These are phyloP conservation scores for Bradynema listronoti DNA, from an alignment of 1,140 invertebrate genomes.

Conservation along the genomic window DNA sequence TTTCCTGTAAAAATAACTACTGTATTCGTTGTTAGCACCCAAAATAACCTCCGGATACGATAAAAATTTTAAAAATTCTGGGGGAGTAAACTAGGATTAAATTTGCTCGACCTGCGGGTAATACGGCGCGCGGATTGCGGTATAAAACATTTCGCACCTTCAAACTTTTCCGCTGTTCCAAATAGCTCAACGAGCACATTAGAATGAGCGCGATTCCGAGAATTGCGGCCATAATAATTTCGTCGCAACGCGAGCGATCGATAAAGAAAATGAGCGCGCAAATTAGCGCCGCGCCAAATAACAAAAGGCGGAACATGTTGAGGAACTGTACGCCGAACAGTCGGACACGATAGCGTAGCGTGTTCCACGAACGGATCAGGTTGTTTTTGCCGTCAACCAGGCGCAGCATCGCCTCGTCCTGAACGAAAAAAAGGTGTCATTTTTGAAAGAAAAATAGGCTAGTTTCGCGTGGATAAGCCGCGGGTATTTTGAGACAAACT, in stretches of 20 bases:
- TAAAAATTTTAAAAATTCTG: too few species aligned
- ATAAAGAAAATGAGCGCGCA: slow-evolving; percentile 37
- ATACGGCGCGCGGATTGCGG: neutral
- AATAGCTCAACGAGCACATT: slow-evolving; percentile 26
- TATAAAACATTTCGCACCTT: slow-evolving; percentile 1
- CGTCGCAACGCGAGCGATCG: slow-evolving; percentile 19
- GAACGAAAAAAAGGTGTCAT: neutral
- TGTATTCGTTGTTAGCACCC: too few species aligned
- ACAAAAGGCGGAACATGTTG: slow-evolving; percentile 36
- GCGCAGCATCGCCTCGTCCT: slow-evolving; percentile 22
- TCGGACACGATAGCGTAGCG: slow-evolving; percentile 6
- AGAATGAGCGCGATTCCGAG: slow-evolving; percentile 27
- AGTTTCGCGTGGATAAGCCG: too few species aligned
- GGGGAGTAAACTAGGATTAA: too few species aligned
- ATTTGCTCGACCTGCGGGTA: neutral
- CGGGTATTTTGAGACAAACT: too few species aligned
- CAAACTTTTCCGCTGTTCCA: slow-evolving; percentile 18
- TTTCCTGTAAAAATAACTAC: too few species aligned
- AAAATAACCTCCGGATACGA: too few species aligned
- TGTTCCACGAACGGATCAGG: slow-evolving; percentile 3
- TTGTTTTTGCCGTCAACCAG: slow-evolving; percentile 21
- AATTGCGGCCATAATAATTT: slow-evolving; percentile 36
- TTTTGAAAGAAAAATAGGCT: too few species aligned
- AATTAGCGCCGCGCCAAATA: slow-evolving; percentile 28
- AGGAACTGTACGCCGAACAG: slow-evolving; percentile 35